Evolutionary conservation across 2,113 vertebrate genomes (phyloP).

Genomic region (Mesembrinibis cayennensis): DNA sequence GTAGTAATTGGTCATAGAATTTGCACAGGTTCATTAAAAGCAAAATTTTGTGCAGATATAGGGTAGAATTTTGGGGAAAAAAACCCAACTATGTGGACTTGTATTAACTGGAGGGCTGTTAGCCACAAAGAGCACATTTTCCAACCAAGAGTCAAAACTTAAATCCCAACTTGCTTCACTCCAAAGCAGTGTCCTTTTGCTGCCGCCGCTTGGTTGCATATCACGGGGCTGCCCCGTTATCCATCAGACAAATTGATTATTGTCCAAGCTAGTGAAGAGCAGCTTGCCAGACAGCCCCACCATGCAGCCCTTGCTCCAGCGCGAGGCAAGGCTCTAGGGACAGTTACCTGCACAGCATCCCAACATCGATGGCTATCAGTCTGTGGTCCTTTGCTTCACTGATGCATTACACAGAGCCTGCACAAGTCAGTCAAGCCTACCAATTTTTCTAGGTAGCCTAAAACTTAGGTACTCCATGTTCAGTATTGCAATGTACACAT

Average conservation of each 20-base stretch:
- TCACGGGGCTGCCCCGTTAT: fast-evolving
- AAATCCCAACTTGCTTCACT: neutral
- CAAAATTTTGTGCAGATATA: neutral
- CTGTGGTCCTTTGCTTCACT: neutral
- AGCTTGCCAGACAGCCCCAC: neutral
- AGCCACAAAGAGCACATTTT: neutral
- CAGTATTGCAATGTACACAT: neutral
- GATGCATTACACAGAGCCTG: neutral
- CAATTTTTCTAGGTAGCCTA: neutral
- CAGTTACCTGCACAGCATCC: neutral
- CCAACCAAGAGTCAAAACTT: neutral
- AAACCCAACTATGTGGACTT: neutral
- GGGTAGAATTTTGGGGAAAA: neutral
- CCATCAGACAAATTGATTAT: neutral
- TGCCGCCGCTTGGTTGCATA: neutral
- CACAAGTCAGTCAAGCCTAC: neutral
- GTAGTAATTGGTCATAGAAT: neutral
- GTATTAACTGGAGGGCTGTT: neutral
- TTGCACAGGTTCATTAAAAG: neutral
- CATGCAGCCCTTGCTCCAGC: neutral
- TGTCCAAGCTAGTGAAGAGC: neutral
- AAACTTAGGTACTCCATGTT: neutral
- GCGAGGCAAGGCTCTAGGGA: neutral
- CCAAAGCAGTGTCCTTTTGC: neutral
- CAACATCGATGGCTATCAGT: fast-evolving